Base-by-base conservation (phyloP, 2,113 vertebrate species). In the Drymodes brunneopygia region DNA sequence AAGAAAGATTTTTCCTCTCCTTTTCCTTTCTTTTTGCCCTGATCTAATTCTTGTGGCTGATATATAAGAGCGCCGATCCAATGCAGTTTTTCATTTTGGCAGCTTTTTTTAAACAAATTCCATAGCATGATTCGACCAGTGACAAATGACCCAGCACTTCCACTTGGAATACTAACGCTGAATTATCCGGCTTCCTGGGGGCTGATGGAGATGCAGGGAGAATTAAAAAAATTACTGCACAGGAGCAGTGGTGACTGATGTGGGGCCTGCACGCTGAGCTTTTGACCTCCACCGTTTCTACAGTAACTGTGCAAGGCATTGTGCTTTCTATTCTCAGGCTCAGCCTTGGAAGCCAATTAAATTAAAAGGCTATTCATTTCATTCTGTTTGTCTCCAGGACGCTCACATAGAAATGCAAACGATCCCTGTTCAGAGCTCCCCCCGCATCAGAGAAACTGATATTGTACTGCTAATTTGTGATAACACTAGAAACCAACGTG, bases 291-390 rank as follows among this genome's bases (percentile, higher is more conserved):
- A 58, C 54, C 4, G 86, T 97, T 97, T 97, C 93, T 93, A 97
- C 86, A 95, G 95, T 86, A 97, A 97, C 90, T 94, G 94, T 13
- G 47, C 56, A 20, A 90, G 62, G 86, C 79, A 97, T 92, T 96
- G 83, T 94, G 94, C 93, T 94, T 96, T 95, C 97, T 95, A 94
- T 96, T 96, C 95, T 96, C 94, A 82, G 94, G 81, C 92, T 96
- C 36, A n/a, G 81, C 91, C 88, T 69, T 93, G 95, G 96, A 95
- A 98, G 96, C 96, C 97, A 98, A 98, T 98, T 98, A 98, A 97
- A 98, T 97, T 97, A 98, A 98, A 97, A 96, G 90, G 91, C 97
- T 97, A 97, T 98, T 98, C 94, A 97, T 98, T 98, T 98, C 86
- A 90, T 87, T 97, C 81, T 88, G 65, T 97, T 97, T 97, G 86